Evolutionary conservation across 92 coral and sea anemone genomes (phyloP).

Genomic region (Micromussa lordhowensis): DNA sequence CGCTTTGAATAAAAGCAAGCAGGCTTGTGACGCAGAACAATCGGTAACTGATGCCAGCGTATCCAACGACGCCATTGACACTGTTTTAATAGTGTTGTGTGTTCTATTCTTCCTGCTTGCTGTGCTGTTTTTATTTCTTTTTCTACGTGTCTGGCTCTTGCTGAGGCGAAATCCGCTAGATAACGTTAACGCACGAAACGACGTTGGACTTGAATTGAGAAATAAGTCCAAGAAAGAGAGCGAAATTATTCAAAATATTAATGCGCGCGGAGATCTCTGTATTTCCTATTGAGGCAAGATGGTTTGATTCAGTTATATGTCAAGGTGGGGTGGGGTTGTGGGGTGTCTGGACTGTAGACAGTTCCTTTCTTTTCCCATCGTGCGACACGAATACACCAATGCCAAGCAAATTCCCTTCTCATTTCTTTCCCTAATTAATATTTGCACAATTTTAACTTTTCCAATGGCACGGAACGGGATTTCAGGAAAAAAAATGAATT

Average conservation of each 20-base stretch:
- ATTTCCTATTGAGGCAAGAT: neutral
- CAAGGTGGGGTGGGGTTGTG: neutral
- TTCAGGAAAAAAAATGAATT: too few relatives aligned
- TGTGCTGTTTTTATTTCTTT: neutral
- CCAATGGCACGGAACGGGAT: too few relatives aligned
- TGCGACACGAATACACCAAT: too few relatives aligned
- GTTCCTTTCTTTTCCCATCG: too few relatives aligned
- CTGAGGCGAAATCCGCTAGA: neutral
- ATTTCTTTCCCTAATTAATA: too few relatives aligned
- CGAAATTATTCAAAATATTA: neutral
- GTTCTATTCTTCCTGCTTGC: neutral
- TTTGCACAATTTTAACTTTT: too few relatives aligned
- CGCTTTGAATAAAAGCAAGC: constrained; percentile 7
- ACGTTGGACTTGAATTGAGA: neutral
- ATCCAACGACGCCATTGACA: neutral
- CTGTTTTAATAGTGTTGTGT: neutral
- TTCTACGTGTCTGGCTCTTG: neutral
- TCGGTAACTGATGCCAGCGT: neutral
- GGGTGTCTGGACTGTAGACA: too few relatives aligned
- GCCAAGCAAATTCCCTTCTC: too few relatives aligned
- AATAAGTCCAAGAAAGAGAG: neutral
- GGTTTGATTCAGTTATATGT: neutral
- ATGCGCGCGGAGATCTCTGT: neutral
- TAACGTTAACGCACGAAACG: neutral
- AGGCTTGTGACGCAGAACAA: neutral